Conservation (phyloP, 2,888 invertebrate genomes). For the Drosophila formosana region DNA sequence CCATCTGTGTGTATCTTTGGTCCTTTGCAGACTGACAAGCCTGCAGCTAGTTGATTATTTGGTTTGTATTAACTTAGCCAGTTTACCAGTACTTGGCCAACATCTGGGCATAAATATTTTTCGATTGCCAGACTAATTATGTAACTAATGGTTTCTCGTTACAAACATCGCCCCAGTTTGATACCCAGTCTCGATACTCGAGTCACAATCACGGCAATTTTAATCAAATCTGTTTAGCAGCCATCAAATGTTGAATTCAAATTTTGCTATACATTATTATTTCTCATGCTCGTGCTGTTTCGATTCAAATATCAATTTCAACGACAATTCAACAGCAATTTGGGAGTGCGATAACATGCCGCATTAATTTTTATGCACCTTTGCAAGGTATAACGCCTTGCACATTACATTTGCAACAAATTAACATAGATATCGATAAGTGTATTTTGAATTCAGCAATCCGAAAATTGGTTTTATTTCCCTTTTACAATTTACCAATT, state of each 20-base stretch:
- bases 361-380: constrained; percentile 27
- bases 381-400: not conserved
- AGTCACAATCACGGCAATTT: not conserved
- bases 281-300: not conserved
- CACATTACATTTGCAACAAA: not conserved
- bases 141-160: constrained; percentile 19
- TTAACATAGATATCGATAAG: not conserved
- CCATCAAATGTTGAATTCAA: constrained; percentile 6
- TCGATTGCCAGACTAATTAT: constrained; percentile 24
- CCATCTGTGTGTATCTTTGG: constrained; percentile 8
- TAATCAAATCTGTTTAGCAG: constrained; percentile 10
- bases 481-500: constrained; percentile 2
- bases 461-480: not conserved
- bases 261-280: not conserved
- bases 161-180: constrained; percentile 2
- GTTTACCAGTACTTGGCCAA: constrained; percentile 11
- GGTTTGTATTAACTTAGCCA: constrained; percentile 45
- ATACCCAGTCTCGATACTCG: not conserved
- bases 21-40: constrained; percentile 20
- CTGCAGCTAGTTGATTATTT: constrained; percentile 45
- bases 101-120: constrained; percentile 15
- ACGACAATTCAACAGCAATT: constrained; percentile 1
- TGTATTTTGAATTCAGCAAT: constrained; percentile 6
- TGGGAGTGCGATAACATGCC: constrained; percentile 11
- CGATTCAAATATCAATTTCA: not conserved